Conservation (phyloP, 2,797 vertebrate genomes). For the Epinephelus malabaricus region DNA sequence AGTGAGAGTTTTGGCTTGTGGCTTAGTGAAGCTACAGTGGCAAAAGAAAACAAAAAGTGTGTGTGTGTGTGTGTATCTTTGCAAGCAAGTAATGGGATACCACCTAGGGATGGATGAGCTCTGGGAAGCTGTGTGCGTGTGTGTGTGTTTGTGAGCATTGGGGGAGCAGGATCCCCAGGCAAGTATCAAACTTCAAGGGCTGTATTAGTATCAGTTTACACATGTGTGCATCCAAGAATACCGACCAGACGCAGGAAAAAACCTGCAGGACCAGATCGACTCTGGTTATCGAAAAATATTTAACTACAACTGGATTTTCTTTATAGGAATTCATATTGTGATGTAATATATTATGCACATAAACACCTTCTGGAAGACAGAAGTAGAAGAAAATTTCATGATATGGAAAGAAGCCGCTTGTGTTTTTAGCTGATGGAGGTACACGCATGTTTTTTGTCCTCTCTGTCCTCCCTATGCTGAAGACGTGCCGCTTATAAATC, state of each 20-base stretch:
- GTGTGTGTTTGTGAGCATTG: constrained; percentile 52
- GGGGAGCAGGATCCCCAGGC: constrained; percentile 80
- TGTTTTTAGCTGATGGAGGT: not conserved
- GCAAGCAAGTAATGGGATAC: constrained; percentile 76
- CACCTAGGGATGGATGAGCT: constrained; percentile 78
- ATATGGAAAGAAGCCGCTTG: not conserved
- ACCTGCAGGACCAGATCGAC: constrained; percentile 47
- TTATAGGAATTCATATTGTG: not conserved
- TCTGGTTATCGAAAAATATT: constrained; percentile 13
- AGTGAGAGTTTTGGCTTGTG: constrained; percentile 72
- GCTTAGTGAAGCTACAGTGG: constrained; percentile 65
- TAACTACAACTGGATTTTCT: not conserved
- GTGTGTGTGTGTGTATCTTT: constrained; percentile 54
- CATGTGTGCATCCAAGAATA: constrained; percentile 73
- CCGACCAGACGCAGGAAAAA: constrained; percentile 43
- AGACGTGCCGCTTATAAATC: constrained; percentile 54
- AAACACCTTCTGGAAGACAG: not conserved
- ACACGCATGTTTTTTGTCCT: not conserved
- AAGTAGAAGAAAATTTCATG: not conserved
- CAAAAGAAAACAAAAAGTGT: constrained; percentile 67
- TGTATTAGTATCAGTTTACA: constrained; percentile 84
- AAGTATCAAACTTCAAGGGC: constrained; percentile 86
- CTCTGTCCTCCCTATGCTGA: constrained; percentile 17
- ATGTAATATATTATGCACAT: not conserved
- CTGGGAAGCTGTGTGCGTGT: constrained; percentile 70